A percentile compares a stretch with the other conserved stretches of the same genome.
Evolutionary conservation across 2,113 vertebrate species (phyloP).

Genomic region (Mellivora capensis): DNA sequence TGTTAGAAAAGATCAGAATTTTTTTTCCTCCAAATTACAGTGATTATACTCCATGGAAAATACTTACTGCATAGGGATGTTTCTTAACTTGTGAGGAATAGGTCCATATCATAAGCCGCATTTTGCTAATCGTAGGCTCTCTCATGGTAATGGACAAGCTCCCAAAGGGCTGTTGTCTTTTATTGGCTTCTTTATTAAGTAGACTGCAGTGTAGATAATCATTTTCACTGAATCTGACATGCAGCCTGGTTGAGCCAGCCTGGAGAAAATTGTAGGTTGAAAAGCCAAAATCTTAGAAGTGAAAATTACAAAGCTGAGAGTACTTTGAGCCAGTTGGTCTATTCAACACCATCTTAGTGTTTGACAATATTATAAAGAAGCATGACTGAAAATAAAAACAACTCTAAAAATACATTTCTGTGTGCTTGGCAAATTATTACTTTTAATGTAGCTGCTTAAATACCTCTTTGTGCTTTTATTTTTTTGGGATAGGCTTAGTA

Average conservation of each 20-base stretch:
- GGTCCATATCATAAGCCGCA: neutral
- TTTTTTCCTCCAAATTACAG: neutral
- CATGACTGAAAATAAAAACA: conserved; percentile 59
- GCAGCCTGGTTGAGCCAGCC: neutral
- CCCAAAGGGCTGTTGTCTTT: neutral
- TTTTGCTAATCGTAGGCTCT: conserved; percentile 40
- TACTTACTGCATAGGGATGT: neutral
- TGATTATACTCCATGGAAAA: neutral
- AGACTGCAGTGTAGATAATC: conserved; percentile 33
- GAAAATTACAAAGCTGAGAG: conserved; percentile 56
- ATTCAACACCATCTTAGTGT: conserved; percentile 28
- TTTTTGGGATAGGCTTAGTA: neutral
- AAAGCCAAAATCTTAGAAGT: conserved; percentile 28
- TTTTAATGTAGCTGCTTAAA: conserved; percentile 23
- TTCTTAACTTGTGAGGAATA: conserved; percentile 5
- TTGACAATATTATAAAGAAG: conserved; percentile 62
- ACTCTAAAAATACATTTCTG: conserved; percentile 51
- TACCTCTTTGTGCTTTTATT: neutral
- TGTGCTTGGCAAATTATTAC: conserved; percentile 36
- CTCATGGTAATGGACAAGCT: conserved; percentile 32
- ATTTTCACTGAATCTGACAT: neutral
- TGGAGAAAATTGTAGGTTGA: conserved; percentile 52
- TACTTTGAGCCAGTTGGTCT: neutral
- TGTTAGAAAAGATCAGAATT: neutral
- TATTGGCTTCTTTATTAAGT: conserved; percentile 40